Percentiles rank a stretch among this genome's conserved stretches.
phyloP scores from a whole-genome alignment of 2,113 vertebrate species.

The Indicator maculatus region DNA sequence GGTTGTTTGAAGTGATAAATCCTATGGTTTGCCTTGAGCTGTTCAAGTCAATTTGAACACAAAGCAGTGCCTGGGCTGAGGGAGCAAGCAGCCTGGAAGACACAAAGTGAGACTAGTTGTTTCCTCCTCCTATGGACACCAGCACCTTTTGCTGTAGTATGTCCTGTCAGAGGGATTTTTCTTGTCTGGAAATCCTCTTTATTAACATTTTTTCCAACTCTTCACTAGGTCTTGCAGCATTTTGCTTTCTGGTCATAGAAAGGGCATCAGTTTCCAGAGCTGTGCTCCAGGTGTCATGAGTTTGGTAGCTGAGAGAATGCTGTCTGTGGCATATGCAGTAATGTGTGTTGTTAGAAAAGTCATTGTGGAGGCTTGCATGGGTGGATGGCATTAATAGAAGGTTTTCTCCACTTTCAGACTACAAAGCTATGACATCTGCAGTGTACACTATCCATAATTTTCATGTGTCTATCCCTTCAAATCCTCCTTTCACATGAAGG shows the following conservation, averaged over 20 bases:
- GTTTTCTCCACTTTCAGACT: slow-evolving; percentile 39
- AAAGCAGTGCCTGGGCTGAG: background rate
- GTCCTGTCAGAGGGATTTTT: background rate
- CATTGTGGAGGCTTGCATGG: background rate
- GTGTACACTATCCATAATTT: slow-evolving; percentile 30
- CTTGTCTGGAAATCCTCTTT: background rate
- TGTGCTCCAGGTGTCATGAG: background rate
- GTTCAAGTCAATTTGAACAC: background rate
- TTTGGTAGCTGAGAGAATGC: background rate
- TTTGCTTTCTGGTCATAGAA: background rate
- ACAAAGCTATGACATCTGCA: slow-evolving; percentile 21
- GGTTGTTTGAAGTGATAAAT: background rate
- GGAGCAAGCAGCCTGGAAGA: background rate
- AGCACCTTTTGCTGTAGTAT: background rate
- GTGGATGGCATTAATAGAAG: slow-evolving; percentile 17
- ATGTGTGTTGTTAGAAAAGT: background rate
- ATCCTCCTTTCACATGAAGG: slow-evolving; percentile 28
- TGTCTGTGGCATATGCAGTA: background rate
- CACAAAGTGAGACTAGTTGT: background rate
- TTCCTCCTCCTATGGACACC: background rate
- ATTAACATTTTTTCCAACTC: background rate
- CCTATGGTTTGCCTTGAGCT: background rate
- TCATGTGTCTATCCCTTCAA: background rate
- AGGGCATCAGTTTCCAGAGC: background rate
- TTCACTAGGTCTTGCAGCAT: background rate